Evolutionary conservation across 2,888 invertebrate species (phyloP), one percentile per base, ranked within the genome.

Genomic region (Microctonus hyperodae): DNA sequence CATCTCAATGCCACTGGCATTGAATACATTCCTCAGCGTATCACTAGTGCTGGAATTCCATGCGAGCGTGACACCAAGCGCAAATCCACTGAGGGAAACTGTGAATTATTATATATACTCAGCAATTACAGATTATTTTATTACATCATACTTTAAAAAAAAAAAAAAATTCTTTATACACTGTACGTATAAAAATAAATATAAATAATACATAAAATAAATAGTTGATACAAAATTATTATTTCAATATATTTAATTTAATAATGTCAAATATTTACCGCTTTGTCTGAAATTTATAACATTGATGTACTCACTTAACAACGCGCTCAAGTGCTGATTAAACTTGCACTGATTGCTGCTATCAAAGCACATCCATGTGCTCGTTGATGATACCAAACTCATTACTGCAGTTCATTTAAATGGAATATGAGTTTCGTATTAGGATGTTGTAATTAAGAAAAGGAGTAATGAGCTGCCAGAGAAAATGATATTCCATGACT

Each of bases 1-100:
- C 33, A 79, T 77, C 63, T 80, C 76, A 3, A 62, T 61, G 7
- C 51, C 40, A 25, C 71, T 78, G 35, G 76, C 79, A 59, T 67
- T 70, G 22, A 74, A 64, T 31, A 74, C 70, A 33, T 77, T 73
- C 55, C 71, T 76, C 50, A 83, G 55, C 2, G 74, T 72, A 25
- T 72, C 71, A 5, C 70, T 70, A 7, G 77, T 78, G 23, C 74
- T 77, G 5, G 83, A 82, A 70, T 78, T 80, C 82, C 83, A 83
- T 9, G 78, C 82, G 11, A 82, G 73, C 1, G 78, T 76, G 3
- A 79, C 76, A 9, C 82, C 83, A 4, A 81, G 69, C 5, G 75
- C 76, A 37, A 82, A 79, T 25, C 81, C 81, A 35, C 78, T 77
- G 20, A 79, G 72, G 4, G 81, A 82, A 2, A 76, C 83, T 83